Evolutionary conservation across 2,797 vertebrate species (phyloP), one percentile per base, ranked within the genome.

Genomic region (Nannoperca australis): DNA sequence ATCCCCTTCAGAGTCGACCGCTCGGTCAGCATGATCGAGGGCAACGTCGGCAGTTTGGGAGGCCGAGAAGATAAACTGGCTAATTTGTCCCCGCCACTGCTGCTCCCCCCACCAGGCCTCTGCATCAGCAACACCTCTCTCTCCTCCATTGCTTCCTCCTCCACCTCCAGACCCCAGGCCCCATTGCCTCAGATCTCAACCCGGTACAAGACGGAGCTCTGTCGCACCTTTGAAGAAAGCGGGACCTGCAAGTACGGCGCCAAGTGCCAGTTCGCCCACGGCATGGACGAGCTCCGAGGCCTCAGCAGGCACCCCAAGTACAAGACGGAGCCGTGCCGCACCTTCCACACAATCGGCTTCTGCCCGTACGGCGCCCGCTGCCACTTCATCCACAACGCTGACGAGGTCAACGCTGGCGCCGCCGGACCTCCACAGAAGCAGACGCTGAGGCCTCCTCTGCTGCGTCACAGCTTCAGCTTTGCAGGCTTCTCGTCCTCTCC

Each of bases 261-360:
- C 64, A 96, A 96, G 81, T 96, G 96, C 58, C 96, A 96, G 91
- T 96, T 96, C 6, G 96, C 96, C 8, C 96, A 96, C 0, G 96
- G 96, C 30, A 6, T 90, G 45, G 92, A 94, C 0, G 96, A 96
- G 91, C 82, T 96, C 34, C 54, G 95, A 2, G 95, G 95, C 27
- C 93, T 96, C 6, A 94, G 83, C 85, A 55, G 96, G 1, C 96
- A 96, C 79, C 96, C 96, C 12, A 96, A 96, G 76, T 96, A 96
- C 90, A 96, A 96, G 90, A 96, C 96, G 0, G 96, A 96, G 91
- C 94, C 94, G 0, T 96, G 96, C 80, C 95, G 95, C 87, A 96
- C 96, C 0, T 96, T 96, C 85, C 96, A 96, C 92, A 96, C 95
- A 0, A 94, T 95, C 0, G 96, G 96, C 69, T 96, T 96, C 91